Evolutionary conservation across 2,113 vertebrate genomes (phyloP), one percentile per base, ranked within the genome.

Genomic region (Sakesphorus luctuosus): DNA sequence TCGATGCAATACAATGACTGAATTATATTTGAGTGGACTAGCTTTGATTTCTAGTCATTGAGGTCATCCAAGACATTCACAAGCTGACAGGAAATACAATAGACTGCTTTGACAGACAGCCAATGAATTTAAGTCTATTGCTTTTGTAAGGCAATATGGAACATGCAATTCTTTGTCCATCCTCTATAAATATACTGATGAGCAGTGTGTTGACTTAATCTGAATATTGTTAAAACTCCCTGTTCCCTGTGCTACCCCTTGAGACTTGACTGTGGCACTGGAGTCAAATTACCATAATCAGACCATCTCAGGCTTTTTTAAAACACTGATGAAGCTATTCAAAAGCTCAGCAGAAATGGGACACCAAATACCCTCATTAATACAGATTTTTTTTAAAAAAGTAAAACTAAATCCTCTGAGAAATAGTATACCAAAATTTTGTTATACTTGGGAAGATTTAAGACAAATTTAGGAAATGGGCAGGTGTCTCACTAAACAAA

Each of bases 1-100:
- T 96, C 95, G 94, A 96, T 97, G 84, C 50, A 77, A 50, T 69
- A 93, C 72, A 96, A 94, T 90, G 89, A 74, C 78, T 83, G 89
- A 94, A 89, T 87, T 83, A 84, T 88, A 94, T 93, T 83, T 61
- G n/a, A 96, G 93, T 80, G 82, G 78, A 79, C 91, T 76, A 88
- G 55, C 72, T 96, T 95, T 95, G 94, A 96, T 96, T 97, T 81
- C 90, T 31, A 94, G 91, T 83, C 93, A 63, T 25, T 94, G 84
- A 94, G 91, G 94, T 96, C 90, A 95, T 67, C 75, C 72, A 86
- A 95, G 92, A 74, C 83, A 95, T 93, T 95, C 86, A 87, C 38
- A 86, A 80, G 43, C 79, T 93, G 94, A 87, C 75, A 95, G 82
- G 29, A 83, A 94, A 94, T 76, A 96, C 89, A 96, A 94, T 88